Conservation (phyloP, 2,113 vertebrate species). For the Tetraodon nigroviridis region DNA sequence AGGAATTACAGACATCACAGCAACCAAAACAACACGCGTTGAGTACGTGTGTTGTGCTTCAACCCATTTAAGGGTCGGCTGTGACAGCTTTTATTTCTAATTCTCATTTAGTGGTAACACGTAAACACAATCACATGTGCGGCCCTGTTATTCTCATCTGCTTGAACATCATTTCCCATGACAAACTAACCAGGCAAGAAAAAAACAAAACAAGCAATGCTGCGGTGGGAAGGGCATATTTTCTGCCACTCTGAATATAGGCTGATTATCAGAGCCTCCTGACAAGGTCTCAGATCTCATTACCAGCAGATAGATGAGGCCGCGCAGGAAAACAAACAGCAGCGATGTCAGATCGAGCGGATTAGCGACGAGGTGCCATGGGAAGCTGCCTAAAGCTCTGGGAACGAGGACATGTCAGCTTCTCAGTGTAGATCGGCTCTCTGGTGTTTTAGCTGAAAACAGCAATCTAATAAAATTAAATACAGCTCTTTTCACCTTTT, state of each 20-base stretch:
- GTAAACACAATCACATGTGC: neutral
- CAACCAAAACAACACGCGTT: no score
- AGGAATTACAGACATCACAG: neutral
- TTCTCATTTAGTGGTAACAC: neutral
- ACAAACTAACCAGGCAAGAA: slow-evolving; percentile 4
- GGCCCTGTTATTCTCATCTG: neutral
- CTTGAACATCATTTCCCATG: slow-evolving; percentile 19
- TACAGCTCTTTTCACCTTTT: neutral
- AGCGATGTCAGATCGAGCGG: slow-evolving; percentile 48
- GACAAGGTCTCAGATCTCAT: slow-evolving; percentile 58
- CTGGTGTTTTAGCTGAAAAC: neutral
- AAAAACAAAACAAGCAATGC: slow-evolving; percentile 20
- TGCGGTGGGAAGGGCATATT: slow-evolving; percentile 14
- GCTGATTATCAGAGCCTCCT: slow-evolving; percentile 40
- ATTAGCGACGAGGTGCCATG: slow-evolving; percentile 59
- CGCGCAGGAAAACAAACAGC: slow-evolving; percentile 62
- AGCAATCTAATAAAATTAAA: neutral
- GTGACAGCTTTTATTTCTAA: neutral
- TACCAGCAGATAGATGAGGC: slow-evolving; percentile 51
- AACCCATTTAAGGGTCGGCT: no score
- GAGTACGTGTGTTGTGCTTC: neutral
- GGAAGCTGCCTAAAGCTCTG: slow-evolving; percentile 45
- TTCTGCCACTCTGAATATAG: slow-evolving; percentile 13
- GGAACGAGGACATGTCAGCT: slow-evolving; percentile 35
- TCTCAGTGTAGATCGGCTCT: slow-evolving; percentile 23